These are phyloP conservation scores for Diacarnus erythraeanus DNA, from an alignment of 37 sponge, comb jelly and placozoan species.

Conservation along the genomic window DNA sequence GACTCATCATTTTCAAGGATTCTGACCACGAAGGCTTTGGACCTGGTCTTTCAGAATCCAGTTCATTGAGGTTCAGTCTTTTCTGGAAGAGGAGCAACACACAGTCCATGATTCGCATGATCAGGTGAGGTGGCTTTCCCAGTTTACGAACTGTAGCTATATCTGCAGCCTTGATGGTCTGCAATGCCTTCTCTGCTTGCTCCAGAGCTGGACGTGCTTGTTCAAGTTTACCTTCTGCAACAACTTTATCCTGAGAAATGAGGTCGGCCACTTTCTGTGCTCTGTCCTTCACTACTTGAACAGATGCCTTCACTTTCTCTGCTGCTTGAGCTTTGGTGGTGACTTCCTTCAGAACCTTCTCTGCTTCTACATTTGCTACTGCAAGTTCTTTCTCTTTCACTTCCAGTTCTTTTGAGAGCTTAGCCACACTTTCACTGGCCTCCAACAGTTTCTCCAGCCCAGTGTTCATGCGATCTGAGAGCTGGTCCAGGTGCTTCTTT, in stretches of 20 bases:
- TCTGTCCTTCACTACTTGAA: slow-evolving; percentile 98
- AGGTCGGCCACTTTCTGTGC: slow-evolving; percentile 96
- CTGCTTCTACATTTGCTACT: slow-evolving; percentile 91
- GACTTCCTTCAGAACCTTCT: slow-evolving; percentile 91
- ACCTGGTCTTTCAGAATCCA: slow-evolving; percentile 89
- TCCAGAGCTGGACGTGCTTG: slow-evolving; percentile 93
- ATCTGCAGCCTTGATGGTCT: slow-evolving; percentile 96
- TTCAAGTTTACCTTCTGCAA: slow-evolving; percentile 91
- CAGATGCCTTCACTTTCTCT: slow-evolving; percentile 96
- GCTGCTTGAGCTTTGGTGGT: slow-evolving; percentile 97
- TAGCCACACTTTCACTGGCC: slow-evolving; percentile 85
- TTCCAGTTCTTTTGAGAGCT: slow-evolving; percentile 86
- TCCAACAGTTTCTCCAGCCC: slow-evolving; percentile 95
- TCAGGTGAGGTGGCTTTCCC: slow-evolving; percentile 97
- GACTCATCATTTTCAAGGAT: slow-evolving; percentile 97
- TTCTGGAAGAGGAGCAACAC: slow-evolving; percentile 92
- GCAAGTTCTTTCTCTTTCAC: slow-evolving; percentile 97
- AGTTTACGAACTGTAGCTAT: slow-evolving; percentile 97
- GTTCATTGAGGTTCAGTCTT: slow-evolving; percentile 36
- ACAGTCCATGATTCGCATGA: slow-evolving; percentile 99
- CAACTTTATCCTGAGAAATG: slow-evolving; percentile 89
- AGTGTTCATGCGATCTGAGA: slow-evolving; percentile 92
- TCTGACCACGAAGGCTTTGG: slow-evolving; percentile 92
- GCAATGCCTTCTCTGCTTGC: slow-evolving; percentile 95
- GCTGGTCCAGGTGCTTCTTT: slow-evolving; percentile 74